Base-by-base conservation (phyloP, 2,797 vertebrate species). In the Lepus townsendii region DNA sequence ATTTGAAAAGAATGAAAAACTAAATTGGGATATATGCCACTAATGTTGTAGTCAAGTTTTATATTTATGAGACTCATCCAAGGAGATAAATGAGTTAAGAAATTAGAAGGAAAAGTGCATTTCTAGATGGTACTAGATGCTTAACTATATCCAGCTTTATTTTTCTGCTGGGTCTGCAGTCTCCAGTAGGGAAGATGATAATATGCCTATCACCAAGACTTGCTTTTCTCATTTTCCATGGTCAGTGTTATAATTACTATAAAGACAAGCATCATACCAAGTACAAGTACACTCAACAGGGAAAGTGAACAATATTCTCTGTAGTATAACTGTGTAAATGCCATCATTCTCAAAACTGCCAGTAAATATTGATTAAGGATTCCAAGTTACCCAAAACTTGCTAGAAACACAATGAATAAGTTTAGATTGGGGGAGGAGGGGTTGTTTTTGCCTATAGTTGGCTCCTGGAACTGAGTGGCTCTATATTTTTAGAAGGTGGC, bases 341-440 rank as follows among this genome's bases (percentile, higher is more conserved):
- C 83, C 95, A 97, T 72, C 91, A 88, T 95, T 71, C 71, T 86
- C 62, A 79, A 97, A 97, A 95, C 75, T 19, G 73, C 84, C 66
- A 95, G 96, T 94, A 98, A 98, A 98, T 97, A 98, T 97, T 97
- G 96, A 97, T 97, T 95, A 96, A 98, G 93, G 97, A 95, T 95
- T 93, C 96, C 89, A 97, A 96, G 90, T 12, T 95, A 95, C 97
- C 95, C 83, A 91, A 88, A 0, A 3, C 32, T 84, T 97, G 47
- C 42, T 73, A 96, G 85, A 47, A 94, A 57, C n/a, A 97, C 87
- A 97, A 88, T 16, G 27, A 97, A 75, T 95, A 96, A 90, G 68
- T 95, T 97, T 93, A 47, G 42, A 47, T 47, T 47, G 42, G 42
- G 42, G 42, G 42, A 93, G 71, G 50, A 83, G 60, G 94, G 83